A percentile compares a stretch with the other conserved stretches of the same genome.
Evolutionary conservation across 1,140 invertebrate species (phyloP).

Genomic region (Mycetomoellerius zeteki): DNA sequence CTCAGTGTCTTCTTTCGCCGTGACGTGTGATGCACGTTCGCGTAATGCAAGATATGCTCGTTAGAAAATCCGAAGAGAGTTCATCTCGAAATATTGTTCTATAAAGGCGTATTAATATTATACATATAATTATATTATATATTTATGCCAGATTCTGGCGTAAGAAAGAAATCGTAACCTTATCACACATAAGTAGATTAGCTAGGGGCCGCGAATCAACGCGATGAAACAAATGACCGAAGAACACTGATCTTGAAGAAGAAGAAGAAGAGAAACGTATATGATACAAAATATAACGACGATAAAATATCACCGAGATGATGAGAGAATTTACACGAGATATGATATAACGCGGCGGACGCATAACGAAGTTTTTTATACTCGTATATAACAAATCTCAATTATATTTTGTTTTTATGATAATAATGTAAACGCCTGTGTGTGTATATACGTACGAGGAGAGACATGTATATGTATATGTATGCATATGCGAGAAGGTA

Average conservation of each 20-base stretch:
- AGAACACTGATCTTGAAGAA: conserved; percentile 27
- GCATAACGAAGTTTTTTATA: conserved; percentile 76
- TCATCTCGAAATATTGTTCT: conserved; percentile 60
- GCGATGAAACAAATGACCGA: conserved; percentile 56
- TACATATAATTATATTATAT: conserved; percentile 68
- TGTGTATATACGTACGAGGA: conserved; percentile 59
- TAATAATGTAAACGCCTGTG: conserved; percentile 60
- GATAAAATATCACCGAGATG: conserved; percentile 55
- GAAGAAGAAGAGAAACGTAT: conserved; percentile 25
- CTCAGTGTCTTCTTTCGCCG: conserved; percentile 39
- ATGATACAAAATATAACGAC: conserved; percentile 48
- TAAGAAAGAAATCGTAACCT: conserved; percentile 63
- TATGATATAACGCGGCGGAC: conserved; percentile 71
- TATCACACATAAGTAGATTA: conserved; percentile 83
- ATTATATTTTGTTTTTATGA: conserved; percentile 78
- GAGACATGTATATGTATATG: conserved; percentile 58
- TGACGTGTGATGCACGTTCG: conserved; percentile 48
- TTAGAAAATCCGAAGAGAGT: conserved; percentile 31
- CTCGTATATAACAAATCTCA: conserved; percentile 76
- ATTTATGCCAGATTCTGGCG: conserved; percentile 56
- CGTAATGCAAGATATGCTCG: conserved; percentile 18
- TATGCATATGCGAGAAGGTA: conserved; percentile 60
- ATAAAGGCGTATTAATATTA: conserved; percentile 63
- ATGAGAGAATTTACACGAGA: conserved; percentile 40
- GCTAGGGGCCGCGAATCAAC: conserved; percentile 80